These are phyloP conservation scores for Tapirus indicus DNA, from an alignment of 2,797 vertebrate genomes.

Conservation along the genomic window DNA sequence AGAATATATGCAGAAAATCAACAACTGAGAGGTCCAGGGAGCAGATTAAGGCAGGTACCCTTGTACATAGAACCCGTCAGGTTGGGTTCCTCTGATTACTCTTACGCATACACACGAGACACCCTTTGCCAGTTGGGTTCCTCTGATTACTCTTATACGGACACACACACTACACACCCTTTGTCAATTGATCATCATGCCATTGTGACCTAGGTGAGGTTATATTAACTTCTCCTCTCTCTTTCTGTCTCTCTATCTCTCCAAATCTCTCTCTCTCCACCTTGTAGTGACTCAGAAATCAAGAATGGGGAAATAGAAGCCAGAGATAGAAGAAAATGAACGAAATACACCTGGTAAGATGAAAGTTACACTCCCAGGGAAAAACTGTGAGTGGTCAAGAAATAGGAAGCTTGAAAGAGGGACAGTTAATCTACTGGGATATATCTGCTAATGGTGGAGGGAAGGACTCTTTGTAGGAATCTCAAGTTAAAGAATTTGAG, in stretches of 20 bases:
- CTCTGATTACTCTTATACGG: neutral
- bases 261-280: neutral
- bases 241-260: neutral
- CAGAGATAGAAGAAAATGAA: constrained; percentile 35
- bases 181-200: constrained; percentile 19
- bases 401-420: constrained; percentile 45
- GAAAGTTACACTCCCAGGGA: neutral
- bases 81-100: neutral
- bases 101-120: neutral
- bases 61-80: neutral
- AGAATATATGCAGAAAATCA: neutral
- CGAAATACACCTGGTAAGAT: constrained; percentile 20
- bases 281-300: constrained; percentile 38
- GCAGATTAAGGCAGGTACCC: neutral
- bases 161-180: neutral
- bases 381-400: constrained; percentile 28
- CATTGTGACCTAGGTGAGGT: constrained; percentile 16
- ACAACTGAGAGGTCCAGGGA: constrained; percentile 1
- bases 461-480: neutral
- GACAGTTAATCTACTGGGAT: neutral
- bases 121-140: neutral
- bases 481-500: constrained; percentile 25
- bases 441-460: neutral
- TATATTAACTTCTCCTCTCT: neutral
- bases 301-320: constrained; percentile 2